These are phyloP conservation scores for Darevskia mixta DNA, from an alignment of 2,797 vertebrate species.

Conservation along the genomic window DNA sequence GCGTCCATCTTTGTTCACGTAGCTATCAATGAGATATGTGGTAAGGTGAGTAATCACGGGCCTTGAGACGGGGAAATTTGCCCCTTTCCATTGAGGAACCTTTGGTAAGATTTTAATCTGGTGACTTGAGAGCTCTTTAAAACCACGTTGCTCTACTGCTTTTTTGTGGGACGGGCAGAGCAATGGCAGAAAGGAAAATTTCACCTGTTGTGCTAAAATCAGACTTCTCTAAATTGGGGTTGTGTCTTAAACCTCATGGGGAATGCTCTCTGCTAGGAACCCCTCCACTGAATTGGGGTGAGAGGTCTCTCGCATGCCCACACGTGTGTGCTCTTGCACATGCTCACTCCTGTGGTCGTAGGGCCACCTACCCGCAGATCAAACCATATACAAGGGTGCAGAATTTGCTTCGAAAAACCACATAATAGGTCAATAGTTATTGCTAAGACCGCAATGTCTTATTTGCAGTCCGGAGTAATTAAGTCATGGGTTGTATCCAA, in stretches of 20 bases:
- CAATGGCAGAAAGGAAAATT: too few species aligned
- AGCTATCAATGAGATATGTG: constrained; percentile 93
- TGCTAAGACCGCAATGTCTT: neutral
- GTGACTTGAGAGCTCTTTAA: neutral
- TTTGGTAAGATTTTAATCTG: neutral
- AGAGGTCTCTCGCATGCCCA: neutral
- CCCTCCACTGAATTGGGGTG: neutral
- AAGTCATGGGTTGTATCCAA: too few species aligned
- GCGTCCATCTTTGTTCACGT: constrained; percentile 98
- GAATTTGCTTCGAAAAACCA: too few species aligned
- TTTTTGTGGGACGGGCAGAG: too few species aligned
- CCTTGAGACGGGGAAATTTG: neutral
- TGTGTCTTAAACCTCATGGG: neutral
- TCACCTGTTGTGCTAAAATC: neutral
- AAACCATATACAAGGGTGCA: too few species aligned
- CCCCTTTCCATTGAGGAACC: neutral
- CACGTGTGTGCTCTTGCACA: neutral
- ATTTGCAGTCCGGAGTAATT: neutral
- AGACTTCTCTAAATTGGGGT: neutral
- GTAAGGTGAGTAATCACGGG: constrained; percentile 90
- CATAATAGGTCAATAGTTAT: too few species aligned
- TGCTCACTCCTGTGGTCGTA: too few species aligned
- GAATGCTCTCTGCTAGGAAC: neutral
- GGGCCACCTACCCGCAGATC: too few species aligned
- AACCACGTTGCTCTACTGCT: too few species aligned